phyloP scores from a whole-genome alignment of 1,140 invertebrate genomes.

The Zaprionus davidi region DNA sequence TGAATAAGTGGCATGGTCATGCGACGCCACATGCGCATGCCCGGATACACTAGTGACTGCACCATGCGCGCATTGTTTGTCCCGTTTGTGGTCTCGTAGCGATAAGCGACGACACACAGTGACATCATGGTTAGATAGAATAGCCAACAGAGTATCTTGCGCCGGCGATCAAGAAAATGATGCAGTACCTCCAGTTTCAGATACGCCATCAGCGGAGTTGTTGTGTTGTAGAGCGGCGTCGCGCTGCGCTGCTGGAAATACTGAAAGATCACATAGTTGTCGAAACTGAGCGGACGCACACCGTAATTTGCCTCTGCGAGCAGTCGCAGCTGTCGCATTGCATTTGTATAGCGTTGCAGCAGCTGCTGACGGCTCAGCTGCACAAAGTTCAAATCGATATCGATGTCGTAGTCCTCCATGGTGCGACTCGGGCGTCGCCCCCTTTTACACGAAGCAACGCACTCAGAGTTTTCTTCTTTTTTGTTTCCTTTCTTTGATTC shows the following conservation, averaged over 20 bases:
- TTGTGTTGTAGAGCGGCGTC: constrained; percentile 12
- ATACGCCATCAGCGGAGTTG: constrained; percentile 54
- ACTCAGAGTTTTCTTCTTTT: background rate
- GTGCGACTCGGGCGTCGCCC: constrained; percentile 31
- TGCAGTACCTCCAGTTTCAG: constrained; percentile 73
- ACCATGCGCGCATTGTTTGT: constrained; percentile 77
- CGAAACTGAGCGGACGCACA: constrained; percentile 71
- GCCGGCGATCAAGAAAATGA: constrained; percentile 73
- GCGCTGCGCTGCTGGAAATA: constrained; percentile 71
- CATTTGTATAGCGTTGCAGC: constrained; percentile 66
- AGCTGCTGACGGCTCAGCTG: constrained; percentile 72
- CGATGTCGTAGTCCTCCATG: constrained; percentile 65
- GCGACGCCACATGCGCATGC: constrained; percentile 85
- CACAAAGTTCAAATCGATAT: constrained; percentile 69
- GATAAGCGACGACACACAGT: constrained; percentile 72
- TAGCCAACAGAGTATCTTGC: constrained; percentile 78
- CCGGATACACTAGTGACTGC: constrained; percentile 85
- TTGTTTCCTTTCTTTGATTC: constrained; percentile 6
- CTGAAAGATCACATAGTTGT: constrained; percentile 78
- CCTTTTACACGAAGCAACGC: background rate
- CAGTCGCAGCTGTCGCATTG: constrained; percentile 61
- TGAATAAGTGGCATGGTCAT: constrained; percentile 85
- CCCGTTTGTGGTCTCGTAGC: constrained; percentile 75
- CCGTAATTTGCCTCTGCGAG: constrained; percentile 70
- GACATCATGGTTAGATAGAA: constrained; percentile 72